Percentiles rank a stretch among this genome's conserved stretches.
Evolutionary conservation across 1,140 invertebrate species (phyloP).

Genomic region (Rhyacophila brunnea): DNA sequence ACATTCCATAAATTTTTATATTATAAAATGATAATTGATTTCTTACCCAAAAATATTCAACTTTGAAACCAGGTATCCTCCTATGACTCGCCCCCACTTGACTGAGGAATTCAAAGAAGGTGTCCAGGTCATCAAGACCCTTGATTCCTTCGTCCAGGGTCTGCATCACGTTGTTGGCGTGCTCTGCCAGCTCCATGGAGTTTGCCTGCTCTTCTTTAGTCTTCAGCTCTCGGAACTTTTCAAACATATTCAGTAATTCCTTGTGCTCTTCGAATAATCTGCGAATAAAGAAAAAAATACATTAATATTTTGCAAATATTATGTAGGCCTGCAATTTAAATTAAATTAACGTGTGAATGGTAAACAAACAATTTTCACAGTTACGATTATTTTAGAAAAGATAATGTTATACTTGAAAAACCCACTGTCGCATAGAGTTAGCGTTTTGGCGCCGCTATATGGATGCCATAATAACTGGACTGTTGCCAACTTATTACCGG

Average conservation of each 20-base stretch:
- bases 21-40: no score
- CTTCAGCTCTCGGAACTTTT: conserved; percentile 74
- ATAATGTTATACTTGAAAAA: no score
- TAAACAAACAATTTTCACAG: no score
- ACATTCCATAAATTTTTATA: no score
- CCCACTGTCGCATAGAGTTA: no score
- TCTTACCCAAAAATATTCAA: conserved; percentile 85
- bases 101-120: conserved; percentile 78
- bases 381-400: no score
- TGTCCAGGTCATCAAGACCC: conserved; percentile 78
- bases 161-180: conserved; percentile 85
- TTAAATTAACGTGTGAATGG: no score
- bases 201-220: conserved; percentile 79
- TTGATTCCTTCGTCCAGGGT: conserved; percentile 85
- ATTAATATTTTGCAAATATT: no score
- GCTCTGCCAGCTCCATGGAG: conserved; percentile 79
- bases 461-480: no score
- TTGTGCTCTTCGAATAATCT: conserved; percentile 87
- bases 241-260: conserved; percentile 78
- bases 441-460: no score
- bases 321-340: no score
- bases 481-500: no score
- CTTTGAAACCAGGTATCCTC: conserved; percentile 80
- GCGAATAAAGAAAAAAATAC: conserved; percentile 35
- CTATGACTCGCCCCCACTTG: conserved; percentile 80